These are phyloP conservation scores for Dicyrtomina minuta DNA, from an alignment of 2,888 invertebrate species.

Conservation along the genomic window DNA sequence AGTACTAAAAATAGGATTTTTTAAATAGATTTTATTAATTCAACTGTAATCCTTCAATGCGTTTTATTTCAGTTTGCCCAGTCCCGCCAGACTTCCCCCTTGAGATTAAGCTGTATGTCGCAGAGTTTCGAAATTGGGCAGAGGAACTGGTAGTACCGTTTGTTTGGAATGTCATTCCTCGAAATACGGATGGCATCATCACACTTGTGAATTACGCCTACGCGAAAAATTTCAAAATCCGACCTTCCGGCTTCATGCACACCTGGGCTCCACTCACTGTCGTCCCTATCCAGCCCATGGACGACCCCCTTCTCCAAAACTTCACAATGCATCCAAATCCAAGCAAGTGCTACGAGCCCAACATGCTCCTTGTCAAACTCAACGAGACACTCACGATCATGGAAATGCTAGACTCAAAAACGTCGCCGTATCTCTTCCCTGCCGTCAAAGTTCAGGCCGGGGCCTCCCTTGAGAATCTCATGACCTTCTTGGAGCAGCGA, in stretches of 20 bases:
- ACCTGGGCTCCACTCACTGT: neutral
- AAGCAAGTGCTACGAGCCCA: too few relatives aligned
- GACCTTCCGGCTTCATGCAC: slow-evolving; percentile 11
- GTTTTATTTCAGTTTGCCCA: too few relatives aligned
- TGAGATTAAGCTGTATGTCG: neutral
- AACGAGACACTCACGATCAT: neutral
- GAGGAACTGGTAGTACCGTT: neutral
- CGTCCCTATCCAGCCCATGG: too few relatives aligned
- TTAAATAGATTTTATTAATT: too few relatives aligned
- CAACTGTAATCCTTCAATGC: too few relatives aligned
- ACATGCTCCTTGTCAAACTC: neutral
- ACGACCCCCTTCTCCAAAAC: too few relatives aligned
- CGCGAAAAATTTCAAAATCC: neutral
- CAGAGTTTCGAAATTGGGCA: neutral
- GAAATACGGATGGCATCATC: slow-evolving; percentile 29
- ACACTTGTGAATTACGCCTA: slow-evolving; percentile 33
- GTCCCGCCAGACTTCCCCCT: slow-evolving; percentile 2
- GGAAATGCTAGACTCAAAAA: neutral
- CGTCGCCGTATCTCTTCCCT: neutral
- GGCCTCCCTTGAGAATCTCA: neutral
- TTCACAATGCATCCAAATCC: neutral
- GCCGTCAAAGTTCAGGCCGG: too few relatives aligned
- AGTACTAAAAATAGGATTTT: too few relatives aligned
- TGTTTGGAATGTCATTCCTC: slow-evolving; percentile 20
- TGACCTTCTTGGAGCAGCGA: neutral